Base-by-base conservation (phyloP, 2,888 invertebrate genomes). In the Campoletis raptor region DNA sequence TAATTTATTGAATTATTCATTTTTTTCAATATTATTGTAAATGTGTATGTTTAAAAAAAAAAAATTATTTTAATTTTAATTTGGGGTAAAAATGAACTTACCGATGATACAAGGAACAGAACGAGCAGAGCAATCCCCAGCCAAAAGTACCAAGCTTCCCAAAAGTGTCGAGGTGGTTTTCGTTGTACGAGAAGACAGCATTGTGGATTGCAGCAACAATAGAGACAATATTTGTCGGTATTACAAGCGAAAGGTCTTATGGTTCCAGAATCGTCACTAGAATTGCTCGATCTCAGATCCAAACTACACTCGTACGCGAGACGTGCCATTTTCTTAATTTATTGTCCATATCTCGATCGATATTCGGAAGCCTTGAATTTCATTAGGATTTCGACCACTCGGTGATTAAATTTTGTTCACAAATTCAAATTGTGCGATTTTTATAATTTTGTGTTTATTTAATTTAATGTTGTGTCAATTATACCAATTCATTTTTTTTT, bases 101-200 rank as follows among this genome's bases (percentile, higher is more conserved):
- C 93, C 88, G 92, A 92, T 45, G 91, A 92, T 30, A 93, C 87
- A 61, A 93, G 85, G 86, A 93, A 92, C 84, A 93, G 89, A 87
- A 90, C 83, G 45, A 93, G 90, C 37, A 93, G 90, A 18, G 91
- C 93, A 86, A 93, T 82, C 57, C 93, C 93, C 12, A 93, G 89
- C 93, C 93, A 93, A 80, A 93, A 93, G 89, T 93, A 93, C 93
- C 93, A 94, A 52, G 92, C 91, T 86, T 94, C 93, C 93, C 93
- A 94, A 78, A 93, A 90, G 80, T 93, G 92, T 78, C 92, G 92
- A 24, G 92, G 90, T 78, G 92, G 90, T 86, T 90, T 91, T 80
- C 90, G 90, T 86, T 93, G 93, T 30, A 93, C 89, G 69, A 93
- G 77, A n/a, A 91, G 81, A 76, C 93, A 93, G 83, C 93, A 93